Evolutionary conservation across 2,888 invertebrate species (phyloP), one percentile per base, ranked within the genome.

Genomic region (Drosophila prostipennis): DNA sequence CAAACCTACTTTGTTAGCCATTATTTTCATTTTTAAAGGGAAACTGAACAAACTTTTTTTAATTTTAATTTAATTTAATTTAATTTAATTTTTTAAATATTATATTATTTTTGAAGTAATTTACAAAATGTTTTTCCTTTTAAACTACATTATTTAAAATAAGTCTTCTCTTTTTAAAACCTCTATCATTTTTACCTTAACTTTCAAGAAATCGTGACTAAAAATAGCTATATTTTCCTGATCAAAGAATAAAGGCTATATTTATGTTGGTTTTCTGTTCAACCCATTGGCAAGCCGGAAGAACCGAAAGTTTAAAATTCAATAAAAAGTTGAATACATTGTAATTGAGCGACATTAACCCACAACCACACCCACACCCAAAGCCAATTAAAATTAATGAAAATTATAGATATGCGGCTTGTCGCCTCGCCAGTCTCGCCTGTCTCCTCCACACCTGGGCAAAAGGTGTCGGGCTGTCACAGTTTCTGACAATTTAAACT

Each of bases 401-500:
- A 77, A 79, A 86, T 86, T 77, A 77, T 70, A 80, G 79, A 76
- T 75, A 73, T 80, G 78, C 80, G 80, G 57, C 57, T 51, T 80
- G 78, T 68, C 81, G 64, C 49, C 64, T 56, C 54, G 43, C 26
- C 63, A 23, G 43, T 29, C 19, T 19, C 54, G 37, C 19, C 63
- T 13, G 43, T 29, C 19, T 42, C 13, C 64, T 46, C 56, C 32
- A 51, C 53, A 40, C 53, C 36, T 36, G 46, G 16, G 46, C 37
- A 34, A 65, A 73, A 48, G 72, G 56, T 64, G 74, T 49, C 63
- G 52, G 69, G 46, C 59, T 60, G 78, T 55, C 80, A 77, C 67
- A 70, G 55, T 72, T 72, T 74, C 70, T 80, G 81, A 78, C 79
- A 87, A 65, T 84, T 77, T 84, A 84, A 87, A 74, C 77, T 73